phyloP scores from a whole-genome alignment of 2,797 vertebrate species.

The Siniperca undulata region DNA sequence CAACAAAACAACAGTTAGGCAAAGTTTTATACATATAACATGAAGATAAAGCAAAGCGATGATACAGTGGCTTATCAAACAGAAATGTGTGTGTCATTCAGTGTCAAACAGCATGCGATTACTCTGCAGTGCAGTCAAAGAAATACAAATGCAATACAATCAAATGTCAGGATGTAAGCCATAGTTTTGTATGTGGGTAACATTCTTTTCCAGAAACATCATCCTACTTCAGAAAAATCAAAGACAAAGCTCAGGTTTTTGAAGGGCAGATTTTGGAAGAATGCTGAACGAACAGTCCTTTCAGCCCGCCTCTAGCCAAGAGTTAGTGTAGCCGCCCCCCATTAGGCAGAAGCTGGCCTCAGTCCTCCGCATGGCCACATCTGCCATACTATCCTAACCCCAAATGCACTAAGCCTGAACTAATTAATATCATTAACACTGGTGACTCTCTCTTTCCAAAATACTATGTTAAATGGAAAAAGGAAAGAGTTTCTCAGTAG shows the following conservation, averaged over 20 bases:
- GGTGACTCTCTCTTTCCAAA: neutral
- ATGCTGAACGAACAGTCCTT: neutral
- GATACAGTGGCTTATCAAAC: constrained; percentile 52
- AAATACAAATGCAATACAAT: constrained; percentile 78
- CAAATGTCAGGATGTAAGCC: constrained; percentile 77
- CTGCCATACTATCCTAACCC: neutral
- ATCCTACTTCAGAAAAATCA: constrained; percentile 13
- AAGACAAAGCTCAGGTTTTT: constrained; percentile 23
- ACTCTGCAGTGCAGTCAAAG: constrained; percentile 55
- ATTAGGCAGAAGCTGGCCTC: neutral
- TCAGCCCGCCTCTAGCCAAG: constrained; percentile 6
- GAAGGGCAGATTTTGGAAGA: neutral
- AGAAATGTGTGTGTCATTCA: constrained; percentile 54
- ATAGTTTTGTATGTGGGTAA: constrained; percentile 22
- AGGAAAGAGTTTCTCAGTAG: neutral
- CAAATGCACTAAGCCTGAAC: neutral
- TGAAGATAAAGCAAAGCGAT: constrained; percentile 46
- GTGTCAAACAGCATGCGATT: constrained; percentile 68
- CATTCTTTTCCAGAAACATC: constrained; percentile 41
- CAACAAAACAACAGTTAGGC: constrained; percentile 36
- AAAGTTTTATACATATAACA: constrained; percentile 52
- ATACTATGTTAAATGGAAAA: neutral
- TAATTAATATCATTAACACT: neutral
- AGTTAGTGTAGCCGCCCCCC: neutral
- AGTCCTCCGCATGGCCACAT: neutral